These are phyloP conservation scores for Andrena cerasifolii DNA, from an alignment of 1,140 invertebrate genomes.

Conservation along the genomic window DNA sequence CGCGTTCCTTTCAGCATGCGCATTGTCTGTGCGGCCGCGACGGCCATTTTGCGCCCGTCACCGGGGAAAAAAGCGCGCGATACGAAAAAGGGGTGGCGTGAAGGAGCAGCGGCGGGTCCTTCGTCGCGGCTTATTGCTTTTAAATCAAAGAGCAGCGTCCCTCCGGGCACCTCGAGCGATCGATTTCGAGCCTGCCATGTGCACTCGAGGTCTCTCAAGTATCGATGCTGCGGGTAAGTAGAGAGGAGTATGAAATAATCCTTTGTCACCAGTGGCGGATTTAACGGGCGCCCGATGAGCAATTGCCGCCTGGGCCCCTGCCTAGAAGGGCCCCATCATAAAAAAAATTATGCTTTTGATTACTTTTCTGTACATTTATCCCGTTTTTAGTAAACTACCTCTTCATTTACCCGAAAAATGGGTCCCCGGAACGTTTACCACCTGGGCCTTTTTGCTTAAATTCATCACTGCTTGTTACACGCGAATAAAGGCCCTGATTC, in stretches of 20 bases:
- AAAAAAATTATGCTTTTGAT: too few species aligned
- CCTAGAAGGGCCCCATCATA: too few species aligned
- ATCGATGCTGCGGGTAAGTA: neutral
- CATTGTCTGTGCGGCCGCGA: slow-evolving; percentile 6
- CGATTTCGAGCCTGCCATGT: neutral
- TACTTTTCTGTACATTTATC: too few species aligned
- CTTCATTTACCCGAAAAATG: too few species aligned
- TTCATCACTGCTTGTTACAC: too few species aligned
- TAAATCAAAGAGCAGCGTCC: slow-evolving; percentile 41
- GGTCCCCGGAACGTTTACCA: too few species aligned
- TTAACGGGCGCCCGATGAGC: too few species aligned
- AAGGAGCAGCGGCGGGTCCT: neutral
- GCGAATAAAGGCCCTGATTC: too few species aligned
- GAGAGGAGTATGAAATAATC: neutral
- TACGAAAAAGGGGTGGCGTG: neutral
- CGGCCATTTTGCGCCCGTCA: neutral
- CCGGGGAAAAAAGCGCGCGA: neutral
- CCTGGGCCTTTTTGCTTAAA: too few species aligned
- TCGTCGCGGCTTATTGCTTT: slow-evolving; percentile 2
- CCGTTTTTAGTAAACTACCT: too few species aligned
- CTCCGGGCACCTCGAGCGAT: neutral
- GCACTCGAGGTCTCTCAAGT: neutral
- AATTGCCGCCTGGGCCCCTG: too few species aligned
- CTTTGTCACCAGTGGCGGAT: neutral
- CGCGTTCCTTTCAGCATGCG: slow-evolving; percentile 1